phyloP scores from a whole-genome alignment of 2,113 vertebrate species.

The Pygoscelis antarcticus region DNA sequence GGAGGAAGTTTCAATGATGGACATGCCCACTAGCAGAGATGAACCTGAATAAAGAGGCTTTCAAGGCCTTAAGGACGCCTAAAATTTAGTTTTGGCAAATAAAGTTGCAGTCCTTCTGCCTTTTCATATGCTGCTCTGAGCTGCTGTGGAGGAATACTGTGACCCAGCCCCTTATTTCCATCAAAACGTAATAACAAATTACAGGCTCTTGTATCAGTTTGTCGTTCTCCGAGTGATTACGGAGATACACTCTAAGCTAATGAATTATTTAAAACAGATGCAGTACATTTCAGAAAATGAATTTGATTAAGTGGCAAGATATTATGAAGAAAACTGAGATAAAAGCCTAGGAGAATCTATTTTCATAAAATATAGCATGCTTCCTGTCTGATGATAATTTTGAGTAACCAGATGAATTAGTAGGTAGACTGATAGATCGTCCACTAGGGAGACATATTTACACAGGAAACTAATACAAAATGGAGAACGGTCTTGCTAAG shows the following conservation, averaged over 20 bases:
- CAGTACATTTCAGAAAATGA: constrained; percentile 8
- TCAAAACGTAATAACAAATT: neutral
- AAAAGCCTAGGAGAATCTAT: constrained; percentile 25
- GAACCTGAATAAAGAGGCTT: neutral
- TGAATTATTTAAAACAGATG: constrained; percentile 51
- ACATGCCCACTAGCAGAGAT: neutral
- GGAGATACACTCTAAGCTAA: neutral
- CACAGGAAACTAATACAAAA: neutral
- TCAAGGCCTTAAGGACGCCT: neutral
- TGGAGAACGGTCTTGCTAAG: neutral
- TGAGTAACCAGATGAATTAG: constrained; percentile 5
- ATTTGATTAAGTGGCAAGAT: constrained; percentile 14
- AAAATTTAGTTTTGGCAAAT: neutral
- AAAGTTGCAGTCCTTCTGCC: neutral
- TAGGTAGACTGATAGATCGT: neutral
- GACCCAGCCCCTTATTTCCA: neutral
- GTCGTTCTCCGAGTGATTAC: neutral
- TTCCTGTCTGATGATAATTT: neutral
- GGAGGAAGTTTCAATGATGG: neutral
- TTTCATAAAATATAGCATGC: neutral
- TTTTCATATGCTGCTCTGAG: neutral
- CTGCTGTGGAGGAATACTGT: neutral
- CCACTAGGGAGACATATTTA: neutral
- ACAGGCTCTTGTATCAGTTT: neutral
- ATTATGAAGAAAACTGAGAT: constrained; percentile 26